Base-by-base conservation (phyloP, 1,140 invertebrate genomes). In the Papilio polytes region DNA sequence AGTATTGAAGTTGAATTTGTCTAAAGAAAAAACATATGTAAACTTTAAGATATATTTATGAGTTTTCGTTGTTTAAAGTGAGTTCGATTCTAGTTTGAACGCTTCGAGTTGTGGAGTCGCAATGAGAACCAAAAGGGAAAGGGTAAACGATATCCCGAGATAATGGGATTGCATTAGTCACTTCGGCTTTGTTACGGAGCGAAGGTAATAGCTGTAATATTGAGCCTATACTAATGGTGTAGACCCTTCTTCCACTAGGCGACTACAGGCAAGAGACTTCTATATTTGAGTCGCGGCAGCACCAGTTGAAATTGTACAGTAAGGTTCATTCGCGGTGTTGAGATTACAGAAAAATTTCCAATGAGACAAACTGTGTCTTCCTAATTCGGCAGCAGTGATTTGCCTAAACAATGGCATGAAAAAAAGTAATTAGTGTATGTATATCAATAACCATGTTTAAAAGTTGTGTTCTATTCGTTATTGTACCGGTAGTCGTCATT, bases 111-210 rank as follows among this genome's bases (percentile, higher is more conserved):
- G 1, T 76, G 80, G 41, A 80, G 46, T 76, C 4, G 18, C n/a
- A 6, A 22, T 44, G n/a, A 48, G 15, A n/a, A 76, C 74, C 74
- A 51, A 41, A 31, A 77, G 26, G 74, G 74, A 26, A 36, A 59
- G 51, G 51, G 74, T 80, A 80, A 78, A 73, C 81, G 79, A 82
- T 82, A 80, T 76, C 53, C 79, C 53, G 48, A 77, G 74, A 76
- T 82, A 82, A 82, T 82, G 81, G 78, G 74, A 53, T 80, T 63
- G 36, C 79, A 82, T 82, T 82, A 82, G 81, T 83, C 79, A 83
- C 82, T 80, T 76, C 76, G 74, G 81, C 82, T 80, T 83, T 78
- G 80, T 81, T 81, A 70, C 82, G 70, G 51, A 63, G 53, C 74
- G 26, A 51, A 56, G 74, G 78, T 76, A 83, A 83, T 80, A 51